Base-by-base conservation (phyloP, 2,888 invertebrate species). In the Patella depressa region DNA sequence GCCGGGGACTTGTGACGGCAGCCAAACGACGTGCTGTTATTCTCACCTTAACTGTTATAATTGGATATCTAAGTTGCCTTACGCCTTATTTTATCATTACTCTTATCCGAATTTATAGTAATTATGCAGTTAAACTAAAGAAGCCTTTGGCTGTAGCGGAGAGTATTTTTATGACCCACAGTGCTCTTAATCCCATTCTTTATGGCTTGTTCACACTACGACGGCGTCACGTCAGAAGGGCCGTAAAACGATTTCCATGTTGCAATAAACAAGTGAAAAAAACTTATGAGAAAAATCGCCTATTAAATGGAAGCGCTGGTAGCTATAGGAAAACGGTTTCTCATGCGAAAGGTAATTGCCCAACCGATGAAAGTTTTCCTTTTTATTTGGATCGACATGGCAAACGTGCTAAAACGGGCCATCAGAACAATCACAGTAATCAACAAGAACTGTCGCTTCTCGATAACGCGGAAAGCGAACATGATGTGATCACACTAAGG, bases 51-150 rank as follows among this genome's bases (percentile, higher is more conserved):
- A 91, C 89, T 15, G 92, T 92, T n/a, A 91, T 92, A 55, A 86
- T 92, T 14, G 91, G 91, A 7, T 92, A 92, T 84, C 85, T 92
- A 19, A 88, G 90, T 1, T 92, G 92, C 81, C 90, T 91, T 87
- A 91, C 90, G n/a, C 92, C 92, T 0, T 92, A 92, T 81, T 92
- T 92, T 80, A 88, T 91, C n/a, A 88, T 92, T 19, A 89, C 90
- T 57, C 85, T 92, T 54, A 85, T 92, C 45, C 83, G 91, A 69
- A 91, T 92, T 24, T 92, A 90, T 85, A 88, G 88, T 71, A 85
- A 90, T 79, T 90, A 90, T 78, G 76, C 81, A 14, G 78, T 90
- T 53, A 81, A 86, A 76, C 79, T 90, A 24, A 82, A 81, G 53
- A 76, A 80, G 7, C 84, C 85, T 12, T 81, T 87, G 75, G 82